Evolutionary conservation across 2,888 invertebrate species (phyloP), one percentile per base, ranked within the genome.

Genomic region (Carterocephalus palaemon): DNA sequence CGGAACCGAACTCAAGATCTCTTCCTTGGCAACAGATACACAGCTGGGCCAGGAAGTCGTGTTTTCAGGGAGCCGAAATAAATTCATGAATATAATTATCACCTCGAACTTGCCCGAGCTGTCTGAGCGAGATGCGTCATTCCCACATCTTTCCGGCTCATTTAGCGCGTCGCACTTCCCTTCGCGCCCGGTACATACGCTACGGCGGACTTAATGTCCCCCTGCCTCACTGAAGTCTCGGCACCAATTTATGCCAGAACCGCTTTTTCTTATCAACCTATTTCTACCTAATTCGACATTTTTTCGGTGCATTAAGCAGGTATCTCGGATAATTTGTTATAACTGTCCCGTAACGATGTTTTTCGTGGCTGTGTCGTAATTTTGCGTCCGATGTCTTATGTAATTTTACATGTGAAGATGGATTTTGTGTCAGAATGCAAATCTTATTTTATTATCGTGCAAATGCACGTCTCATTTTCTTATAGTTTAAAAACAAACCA

Each of bases 111-210:
- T n/a, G n/a, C n/a, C n/a, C n/a, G n/a, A n/a, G n/a, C 67, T 64
- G 64, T 63, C 58, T 59, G 70, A 73, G 60, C 15, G 38, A 31
- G 75, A 75, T 57, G 71, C 70, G 70, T 72, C 70, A 66, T 67
- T 66, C 49, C 61, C 67, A 64, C 72, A 72, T 75, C 73, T 74
- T 76, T 84, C 81, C 79, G 62, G 72, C 62, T 76, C 83, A 83
- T 84, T 82, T 76, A 64, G 68, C 53, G 65, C 67, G 72, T 62
- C 68, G 68, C 70, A 53, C 55, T 57, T 67, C 66, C 59, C 36
- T 54, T 17, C 67, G 66, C 57, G 53, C 56, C 54, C 49, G 68
- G 41, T 52, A 38, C 42, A 51, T 49, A 54, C 52, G 59, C 57
- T 56, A 54, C 50, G 49, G 50, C 49, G 51, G 66, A 58, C 68